Evolutionary conservation across 2,113 vertebrate species (phyloP).

Genomic region (Colossoma macropomum): DNA sequence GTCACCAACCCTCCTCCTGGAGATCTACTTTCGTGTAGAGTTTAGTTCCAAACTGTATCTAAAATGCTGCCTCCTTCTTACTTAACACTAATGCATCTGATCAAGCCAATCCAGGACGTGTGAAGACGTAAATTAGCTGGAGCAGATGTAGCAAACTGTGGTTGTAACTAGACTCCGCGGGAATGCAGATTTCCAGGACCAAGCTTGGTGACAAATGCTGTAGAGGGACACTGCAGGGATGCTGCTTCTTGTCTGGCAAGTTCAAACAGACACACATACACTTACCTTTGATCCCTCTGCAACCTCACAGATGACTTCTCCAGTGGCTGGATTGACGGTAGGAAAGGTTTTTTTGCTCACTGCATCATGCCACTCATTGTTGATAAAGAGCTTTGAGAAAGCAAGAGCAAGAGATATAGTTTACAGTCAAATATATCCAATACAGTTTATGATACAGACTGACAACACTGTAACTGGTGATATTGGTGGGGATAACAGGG

Average conservation of each 20-base stretch:
- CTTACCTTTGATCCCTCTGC: constrained; percentile 89
- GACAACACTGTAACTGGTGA: too few relatives aligned
- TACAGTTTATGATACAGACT: background rate
- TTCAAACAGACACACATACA: background rate
- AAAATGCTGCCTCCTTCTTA: background rate
- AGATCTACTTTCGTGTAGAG: too few relatives aligned
- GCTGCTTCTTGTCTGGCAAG: background rate
- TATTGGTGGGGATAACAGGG: too few relatives aligned
- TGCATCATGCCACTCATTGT: constrained; percentile 93
- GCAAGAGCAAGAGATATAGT: constrained; percentile 8
- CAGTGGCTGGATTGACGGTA: constrained; percentile 89
- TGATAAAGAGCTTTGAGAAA: constrained; percentile 88
- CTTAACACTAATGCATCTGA: too few relatives aligned
- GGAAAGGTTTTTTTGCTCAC: constrained; percentile 90
- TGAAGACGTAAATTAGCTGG: too few relatives aligned
- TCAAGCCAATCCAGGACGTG: too few relatives aligned
- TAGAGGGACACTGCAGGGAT: background rate
- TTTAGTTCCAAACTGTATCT: too few relatives aligned
- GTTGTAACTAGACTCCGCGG: too few relatives aligned
- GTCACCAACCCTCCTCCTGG: too few relatives aligned
- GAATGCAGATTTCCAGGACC: too few relatives aligned
- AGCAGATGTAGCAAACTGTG: too few relatives aligned
- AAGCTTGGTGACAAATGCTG: too few relatives aligned
- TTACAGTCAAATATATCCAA: background rate
- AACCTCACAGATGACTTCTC: constrained; percentile 92